Evolutionary conservation across 1,140 invertebrate species (phyloP).

Genomic region (Solenopsis fugax): DNA sequence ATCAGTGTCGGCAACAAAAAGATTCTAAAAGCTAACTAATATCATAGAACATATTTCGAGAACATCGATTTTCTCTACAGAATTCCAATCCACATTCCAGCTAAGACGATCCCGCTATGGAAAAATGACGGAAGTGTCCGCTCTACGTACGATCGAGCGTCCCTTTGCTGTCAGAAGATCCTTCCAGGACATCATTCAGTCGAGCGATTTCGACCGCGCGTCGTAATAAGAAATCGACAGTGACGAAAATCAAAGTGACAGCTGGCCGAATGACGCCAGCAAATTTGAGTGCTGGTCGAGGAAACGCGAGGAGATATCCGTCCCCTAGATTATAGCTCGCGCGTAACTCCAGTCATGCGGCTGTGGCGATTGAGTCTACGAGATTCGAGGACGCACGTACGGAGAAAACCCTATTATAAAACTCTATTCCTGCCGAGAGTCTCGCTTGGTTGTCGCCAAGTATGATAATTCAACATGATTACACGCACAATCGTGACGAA

Average conservation of each 20-base stretch:
- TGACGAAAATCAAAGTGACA: slow-evolving; percentile 57
- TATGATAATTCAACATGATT: neutral
- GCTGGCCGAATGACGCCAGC: slow-evolving; percentile 4
- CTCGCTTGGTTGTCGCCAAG: neutral
- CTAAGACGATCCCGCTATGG: slow-evolving; percentile 27
- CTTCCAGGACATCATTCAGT: slow-evolving; percentile 42
- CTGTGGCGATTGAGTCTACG: slow-evolving; percentile 44
- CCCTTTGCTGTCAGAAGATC: slow-evolving; percentile 23
- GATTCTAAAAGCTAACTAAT: slow-evolving; percentile 64
- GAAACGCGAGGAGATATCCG: slow-evolving; percentile 27
- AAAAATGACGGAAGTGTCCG: slow-evolving; percentile 68
- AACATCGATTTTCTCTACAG: slow-evolving; percentile 69
- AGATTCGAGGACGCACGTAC: slow-evolving; percentile 36
- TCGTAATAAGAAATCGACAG: slow-evolving; percentile 63
- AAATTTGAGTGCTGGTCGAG: neutral
- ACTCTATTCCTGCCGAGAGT: neutral
- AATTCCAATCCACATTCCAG: slow-evolving; percentile 71
- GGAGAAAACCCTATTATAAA: slow-evolving; percentile 26
- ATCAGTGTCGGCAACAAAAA: slow-evolving; percentile 43
- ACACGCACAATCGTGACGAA: neutral
- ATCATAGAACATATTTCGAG: slow-evolving; percentile 69
- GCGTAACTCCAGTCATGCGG: slow-evolving; percentile 38
- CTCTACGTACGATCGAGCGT: slow-evolving; percentile 55
- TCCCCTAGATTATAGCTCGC: slow-evolving; percentile 27
- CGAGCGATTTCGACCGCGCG: slow-evolving; percentile 42